Evolutionary conservation across 2,797 vertebrate genomes (phyloP), one percentile per base, ranked within the genome.

Genomic region (Arremon aurantiirostris): DNA sequence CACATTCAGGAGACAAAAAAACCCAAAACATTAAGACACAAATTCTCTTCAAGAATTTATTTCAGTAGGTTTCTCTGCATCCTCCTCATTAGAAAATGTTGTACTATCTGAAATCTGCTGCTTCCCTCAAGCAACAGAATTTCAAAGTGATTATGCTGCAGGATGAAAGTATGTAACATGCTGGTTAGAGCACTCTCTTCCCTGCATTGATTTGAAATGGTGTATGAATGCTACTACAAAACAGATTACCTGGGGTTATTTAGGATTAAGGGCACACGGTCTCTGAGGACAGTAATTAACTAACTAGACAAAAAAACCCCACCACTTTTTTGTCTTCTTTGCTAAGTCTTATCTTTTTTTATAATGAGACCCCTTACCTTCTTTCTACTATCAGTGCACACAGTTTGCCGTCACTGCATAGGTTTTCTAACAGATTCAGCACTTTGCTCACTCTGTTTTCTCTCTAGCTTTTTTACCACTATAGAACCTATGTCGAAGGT

Each of bases 91-190:
- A 77, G 19, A 72, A 95, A 86, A 65, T 41, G 12, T 41, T 89
- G 24, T 78, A 56, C 61, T 86, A 76, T 94, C 59, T 75, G 61
- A 90, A 94, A 89, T 86, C 50, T 83, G 27, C 83, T 71, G 14
- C 55, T 94, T 96, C 92, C 46, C 76, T 89, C 71, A 78, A 95
- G 92, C 41, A 92, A 63, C 44, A 77, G 46, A 60, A 94, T 94
- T 94, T 90, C 26, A 64, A 76, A 94, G 46, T 50, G 61, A 90
- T 95, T 95, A 61, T 92, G 64, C 71, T 89, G 59, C 52, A 77
- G 49, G 68, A 88, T 86, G 69, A 68, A 94, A 93, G 32, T 35
- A 80, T 60, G 47, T 30, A 88, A 27, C 37, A 12, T 64, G 21
- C 61, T 89, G 70, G 39, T 87, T 88, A 83, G 57, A 69, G 9